These are phyloP conservation scores for Limanda limanda DNA, from an alignment of 2,113 vertebrate genomes.

Conservation along the genomic window DNA sequence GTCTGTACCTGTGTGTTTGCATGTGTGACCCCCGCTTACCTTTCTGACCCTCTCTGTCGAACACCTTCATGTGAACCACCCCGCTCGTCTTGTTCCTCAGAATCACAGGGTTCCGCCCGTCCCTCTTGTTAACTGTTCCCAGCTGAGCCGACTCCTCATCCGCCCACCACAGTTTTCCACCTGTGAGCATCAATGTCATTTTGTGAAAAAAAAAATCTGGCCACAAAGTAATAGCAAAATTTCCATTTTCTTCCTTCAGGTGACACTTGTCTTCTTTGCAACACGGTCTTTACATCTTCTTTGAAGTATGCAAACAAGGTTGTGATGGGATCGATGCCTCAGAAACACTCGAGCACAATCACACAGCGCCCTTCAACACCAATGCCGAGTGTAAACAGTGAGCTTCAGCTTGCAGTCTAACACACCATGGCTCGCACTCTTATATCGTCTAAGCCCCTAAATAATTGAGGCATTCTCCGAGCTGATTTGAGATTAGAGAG, in stretches of 20 bases:
- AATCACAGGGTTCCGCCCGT: conserved; percentile 88
- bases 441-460: too few relatives aligned
- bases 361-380: conserved; percentile 12
- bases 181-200: conserved; percentile 78
- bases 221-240: background rate
- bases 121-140: conserved; percentile 93
- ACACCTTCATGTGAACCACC: conserved; percentile 98
- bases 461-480: too few relatives aligned
- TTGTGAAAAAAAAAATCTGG: background rate
- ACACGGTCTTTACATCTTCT: too few relatives aligned
- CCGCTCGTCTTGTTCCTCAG: conserved; percentile 94
- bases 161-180: conserved; percentile 97
- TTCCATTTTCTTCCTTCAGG: background rate
- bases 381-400: conserved; percentile 11
- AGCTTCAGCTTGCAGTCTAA: conserved; percentile 31
- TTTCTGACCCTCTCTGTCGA: conserved; percentile 93
- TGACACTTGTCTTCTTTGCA: background rate
- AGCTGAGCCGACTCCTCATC: conserved; percentile 93
- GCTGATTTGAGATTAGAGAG: too few relatives aligned
- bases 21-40: conserved; percentile 75
- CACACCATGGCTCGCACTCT: too few relatives aligned
- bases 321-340: conserved; percentile 9
- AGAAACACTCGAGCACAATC: conserved; percentile 6
- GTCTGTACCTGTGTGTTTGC: background rate
- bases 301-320: background rate